Evolutionary conservation across 1,140 invertebrate species (phyloP).

Genomic region (Brachionus sp.): DNA sequence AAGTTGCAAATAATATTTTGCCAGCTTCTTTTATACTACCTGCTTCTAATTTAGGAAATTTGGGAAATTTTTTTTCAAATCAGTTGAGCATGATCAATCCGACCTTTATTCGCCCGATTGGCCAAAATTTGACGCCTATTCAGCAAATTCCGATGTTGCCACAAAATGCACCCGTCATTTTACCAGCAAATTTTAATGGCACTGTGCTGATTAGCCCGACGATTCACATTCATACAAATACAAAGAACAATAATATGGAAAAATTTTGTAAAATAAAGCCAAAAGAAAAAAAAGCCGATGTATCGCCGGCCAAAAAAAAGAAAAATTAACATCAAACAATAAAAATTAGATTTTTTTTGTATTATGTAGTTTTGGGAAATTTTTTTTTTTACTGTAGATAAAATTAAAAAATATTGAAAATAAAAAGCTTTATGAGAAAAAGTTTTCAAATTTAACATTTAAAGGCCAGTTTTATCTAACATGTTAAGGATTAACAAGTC

Average conservation of each 20-base stretch:
- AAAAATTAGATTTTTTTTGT: too few species aligned
- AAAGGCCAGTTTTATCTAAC: too few species aligned
- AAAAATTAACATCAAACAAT: not conserved
- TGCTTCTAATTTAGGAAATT: not conserved
- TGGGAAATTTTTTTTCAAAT: not conserved
- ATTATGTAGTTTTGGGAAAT: too few species aligned
- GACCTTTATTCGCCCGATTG: not conserved
- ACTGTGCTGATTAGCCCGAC: conserved; percentile 3
- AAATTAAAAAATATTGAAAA: too few species aligned
- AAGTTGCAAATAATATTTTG: too few species aligned
- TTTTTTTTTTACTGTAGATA: too few species aligned
- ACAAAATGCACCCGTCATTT: not conserved
- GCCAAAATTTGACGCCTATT: not conserved
- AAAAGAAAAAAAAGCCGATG: not conserved
- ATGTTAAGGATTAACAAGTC: too few species aligned
- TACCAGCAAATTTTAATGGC: conserved; percentile 20
- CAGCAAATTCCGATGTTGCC: not conserved
- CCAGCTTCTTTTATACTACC: not conserved
- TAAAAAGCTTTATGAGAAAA: too few species aligned
- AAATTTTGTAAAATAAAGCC: conserved; percentile 42
- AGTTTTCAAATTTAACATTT: too few species aligned
- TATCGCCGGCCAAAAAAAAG: not conserved
- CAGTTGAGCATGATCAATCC: not conserved
- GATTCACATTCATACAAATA: conserved; percentile 33
- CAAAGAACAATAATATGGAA: not conserved